Percentiles rank a stretch among this genome's conserved stretches.
phyloP scores from a whole-genome alignment of 2,113 vertebrate species.

The Pagrus major region DNA sequence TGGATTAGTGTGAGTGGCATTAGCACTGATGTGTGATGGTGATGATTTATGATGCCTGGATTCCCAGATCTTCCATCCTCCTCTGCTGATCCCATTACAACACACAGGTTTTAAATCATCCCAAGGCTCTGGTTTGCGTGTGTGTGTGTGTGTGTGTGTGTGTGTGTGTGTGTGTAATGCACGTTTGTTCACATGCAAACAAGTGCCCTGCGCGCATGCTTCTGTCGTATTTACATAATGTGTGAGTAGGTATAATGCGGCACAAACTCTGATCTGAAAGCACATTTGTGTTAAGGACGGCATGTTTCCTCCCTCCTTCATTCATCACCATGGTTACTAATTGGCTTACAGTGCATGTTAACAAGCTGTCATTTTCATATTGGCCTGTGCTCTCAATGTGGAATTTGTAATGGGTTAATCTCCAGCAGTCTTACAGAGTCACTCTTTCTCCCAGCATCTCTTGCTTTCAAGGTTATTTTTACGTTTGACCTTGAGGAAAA shows the following conservation, averaged over 20 bases:
- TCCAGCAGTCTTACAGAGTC: slow-evolving; percentile 17
- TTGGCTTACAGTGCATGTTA: slow-evolving; percentile 56
- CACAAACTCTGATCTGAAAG: slow-evolving; percentile 36
- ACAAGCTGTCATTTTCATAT: slow-evolving; percentile 33
- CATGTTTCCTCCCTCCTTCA: slow-evolving; percentile 19
- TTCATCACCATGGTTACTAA: slow-evolving; percentile 71
- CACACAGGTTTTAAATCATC: slow-evolving; percentile 47
- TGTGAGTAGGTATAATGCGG: neutral
- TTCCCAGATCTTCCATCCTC: slow-evolving; percentile 51
- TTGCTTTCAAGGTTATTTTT: slow-evolving; percentile 71
- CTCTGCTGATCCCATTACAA: slow-evolving; percentile 54
- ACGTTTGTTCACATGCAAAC: slow-evolving; percentile 1
- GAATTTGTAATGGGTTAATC: slow-evolving; percentile 37
- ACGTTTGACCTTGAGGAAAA: slow-evolving; percentile 68
- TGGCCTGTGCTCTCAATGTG: slow-evolving; percentile 18
- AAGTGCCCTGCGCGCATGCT: neutral
- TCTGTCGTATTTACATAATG: slow-evolving; percentile 29
- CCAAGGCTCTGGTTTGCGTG: neutral
- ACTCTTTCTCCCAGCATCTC: slow-evolving; percentile 4
- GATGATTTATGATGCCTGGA: slow-evolving; percentile 68
- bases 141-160: neutral
- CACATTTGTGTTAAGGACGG: slow-evolving; percentile 39
- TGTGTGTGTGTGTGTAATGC: neutral
- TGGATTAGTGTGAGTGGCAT: slow-evolving; percentile 64
- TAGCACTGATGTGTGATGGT: slow-evolving; percentile 67